A percentile compares a stretch with the other conserved stretches of the same genome.
These are phyloP conservation scores for Phalera bucephala DNA, from an alignment of 2,888 invertebrate genomes.

Conservation along the genomic window DNA sequence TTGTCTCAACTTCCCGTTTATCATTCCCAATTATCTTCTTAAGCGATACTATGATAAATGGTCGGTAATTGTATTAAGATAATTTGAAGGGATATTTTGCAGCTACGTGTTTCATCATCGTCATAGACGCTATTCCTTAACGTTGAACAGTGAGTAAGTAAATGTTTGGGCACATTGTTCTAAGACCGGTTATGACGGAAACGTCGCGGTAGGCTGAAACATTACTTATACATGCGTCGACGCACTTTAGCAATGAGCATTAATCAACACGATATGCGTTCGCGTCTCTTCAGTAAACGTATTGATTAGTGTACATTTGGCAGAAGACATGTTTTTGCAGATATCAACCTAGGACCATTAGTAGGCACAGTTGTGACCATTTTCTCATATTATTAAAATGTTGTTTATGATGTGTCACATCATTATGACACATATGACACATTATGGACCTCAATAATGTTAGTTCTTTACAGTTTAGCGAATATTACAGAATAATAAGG, in stretches of 20 bases:
- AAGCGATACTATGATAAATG: constrained; percentile 47
- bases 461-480: too few relatives aligned
- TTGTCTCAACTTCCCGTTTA: constrained; percentile 31
- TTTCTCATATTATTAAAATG: too few relatives aligned
- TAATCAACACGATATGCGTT: constrained; percentile 75
- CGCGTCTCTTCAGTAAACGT: constrained; percentile 60
- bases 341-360: too few relatives aligned
- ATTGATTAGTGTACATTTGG: constrained; percentile 73
- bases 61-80: constrained; percentile 28
- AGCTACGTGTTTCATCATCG: too few relatives aligned
- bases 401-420: neutral
- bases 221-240: constrained; percentile 80
- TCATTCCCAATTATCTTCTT: constrained; percentile 45
- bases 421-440: too few relatives aligned
- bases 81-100: constrained; percentile 34
- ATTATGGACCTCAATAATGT: too few relatives aligned
- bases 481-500: too few relatives aligned
- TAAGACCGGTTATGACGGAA: constrained; percentile 76
- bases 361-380: too few relatives aligned
- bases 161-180: constrained; percentile 77
- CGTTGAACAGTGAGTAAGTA: constrained; percentile 61
- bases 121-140: constrained; percentile 45
- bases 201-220: constrained; percentile 68
- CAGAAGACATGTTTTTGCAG: too few relatives aligned
- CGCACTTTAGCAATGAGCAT: constrained; percentile 81